These are phyloP conservation scores for Hiodon tergisus DNA, from an alignment of 2,113 vertebrate genomes.

Conservation along the genomic window DNA sequence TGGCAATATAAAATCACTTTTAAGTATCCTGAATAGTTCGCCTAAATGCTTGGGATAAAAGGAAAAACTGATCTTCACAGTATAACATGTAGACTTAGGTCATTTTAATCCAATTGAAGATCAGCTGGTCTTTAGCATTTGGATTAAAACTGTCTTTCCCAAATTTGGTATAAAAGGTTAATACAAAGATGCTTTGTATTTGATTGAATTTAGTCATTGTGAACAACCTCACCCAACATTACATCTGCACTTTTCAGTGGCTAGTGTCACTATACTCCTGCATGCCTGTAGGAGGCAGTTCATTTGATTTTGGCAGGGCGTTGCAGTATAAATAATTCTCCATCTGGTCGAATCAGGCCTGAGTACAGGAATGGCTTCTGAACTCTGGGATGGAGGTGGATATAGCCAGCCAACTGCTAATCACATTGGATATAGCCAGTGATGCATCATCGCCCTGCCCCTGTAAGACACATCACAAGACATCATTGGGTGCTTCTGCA, in stretches of 20 bases:
- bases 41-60: no score
- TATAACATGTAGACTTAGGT: no score
- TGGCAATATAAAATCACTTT: no score
- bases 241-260: background rate
- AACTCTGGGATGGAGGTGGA: slow-evolving; percentile 20
- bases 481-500: slow-evolving; percentile 10
- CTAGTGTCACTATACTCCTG: background rate
- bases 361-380: slow-evolving; percentile 13
- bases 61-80: no score
- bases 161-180: no score
- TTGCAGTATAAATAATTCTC: slow-evolving; percentile 24
- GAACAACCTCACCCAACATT: background rate
- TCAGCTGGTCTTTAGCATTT: no score
- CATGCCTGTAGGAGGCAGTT: background rate
- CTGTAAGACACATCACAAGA: slow-evolving; percentile 16
- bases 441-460: slow-evolving; percentile 22
- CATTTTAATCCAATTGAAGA: no score
- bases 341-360: slow-evolving; percentile 16
- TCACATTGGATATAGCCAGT: slow-evolving; percentile 19
- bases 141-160: no score
- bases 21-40: no score
- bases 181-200: no score
- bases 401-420: slow-evolving; percentile 21
- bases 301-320: slow-evolving; percentile 18
- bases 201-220: no score